These are phyloP conservation scores for Phania funesta DNA, from an alignment of 2,888 invertebrate genomes.

Conservation along the genomic window DNA sequence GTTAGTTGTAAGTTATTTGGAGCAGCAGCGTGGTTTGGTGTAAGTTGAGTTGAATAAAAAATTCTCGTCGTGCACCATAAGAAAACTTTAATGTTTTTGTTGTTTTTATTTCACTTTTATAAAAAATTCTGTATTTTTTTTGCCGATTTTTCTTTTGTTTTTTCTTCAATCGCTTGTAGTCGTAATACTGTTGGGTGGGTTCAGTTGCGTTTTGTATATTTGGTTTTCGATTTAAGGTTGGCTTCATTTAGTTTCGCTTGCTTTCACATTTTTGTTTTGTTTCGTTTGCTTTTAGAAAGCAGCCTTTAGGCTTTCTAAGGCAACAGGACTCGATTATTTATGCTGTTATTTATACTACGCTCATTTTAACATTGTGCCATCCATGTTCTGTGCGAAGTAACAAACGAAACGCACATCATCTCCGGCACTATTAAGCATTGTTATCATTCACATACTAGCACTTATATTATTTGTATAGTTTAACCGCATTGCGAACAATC, in stretches of 20 bases:
- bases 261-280: constrained; percentile 26
- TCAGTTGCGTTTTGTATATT: constrained; percentile 64
- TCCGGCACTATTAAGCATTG: constrained; percentile 18
- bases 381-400: constrained; percentile 11
- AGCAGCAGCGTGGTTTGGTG: constrained; percentile 14
- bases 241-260: constrained; percentile 40
- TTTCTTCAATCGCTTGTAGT: not conserved
- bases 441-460: not conserved
- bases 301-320: constrained; percentile 59
- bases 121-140: constrained; percentile 12
- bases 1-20: constrained; percentile 2
- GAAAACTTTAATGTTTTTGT: constrained; percentile 36
- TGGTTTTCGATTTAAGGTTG: constrained; percentile 68
- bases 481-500: constrained; percentile 9
- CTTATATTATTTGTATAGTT: not conserved
- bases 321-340: constrained; percentile 51
- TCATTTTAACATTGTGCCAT: constrained; percentile 42
- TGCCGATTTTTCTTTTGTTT: not conserved
- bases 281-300: constrained; percentile 36
- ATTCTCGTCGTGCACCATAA: constrained; percentile 31
- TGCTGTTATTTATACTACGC: constrained; percentile 32
- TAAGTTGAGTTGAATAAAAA: constrained; percentile 42
- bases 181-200: constrained; percentile 60
- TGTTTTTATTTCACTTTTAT: constrained; percentile 37
- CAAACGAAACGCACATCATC: constrained; percentile 35